These are phyloP conservation scores for Polypterus bichir DNA, from an alignment of 2,113 vertebrate species.

Conservation along the genomic window DNA sequence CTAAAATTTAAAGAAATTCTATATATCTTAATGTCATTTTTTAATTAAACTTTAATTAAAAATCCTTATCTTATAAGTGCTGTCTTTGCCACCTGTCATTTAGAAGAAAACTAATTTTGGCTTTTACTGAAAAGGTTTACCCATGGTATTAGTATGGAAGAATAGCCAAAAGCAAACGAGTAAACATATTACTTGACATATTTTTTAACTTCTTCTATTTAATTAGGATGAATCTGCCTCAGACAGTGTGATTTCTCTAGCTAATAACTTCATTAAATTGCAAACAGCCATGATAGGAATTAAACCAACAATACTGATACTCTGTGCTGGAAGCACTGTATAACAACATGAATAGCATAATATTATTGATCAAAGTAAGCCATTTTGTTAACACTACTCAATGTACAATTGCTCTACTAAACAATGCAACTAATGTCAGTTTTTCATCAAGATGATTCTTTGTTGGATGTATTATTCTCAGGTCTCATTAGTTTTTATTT, in stretches of 20 bases:
- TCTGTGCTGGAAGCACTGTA: too few relatives aligned
- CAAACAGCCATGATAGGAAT: slow-evolving; percentile 3
- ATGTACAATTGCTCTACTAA: too few relatives aligned
- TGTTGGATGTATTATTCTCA: too few relatives aligned
- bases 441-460: too few relatives aligned
- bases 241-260: slow-evolving; percentile 12
- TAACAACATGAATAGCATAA: too few relatives aligned
- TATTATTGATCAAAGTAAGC: too few relatives aligned
- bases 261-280: slow-evolving; percentile 9
- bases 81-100: slow-evolving; percentile 26
- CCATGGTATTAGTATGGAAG: slow-evolving; percentile 21
- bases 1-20: too few relatives aligned
- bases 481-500: too few relatives aligned
- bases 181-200: slow-evolving; percentile 13
- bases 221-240: slow-evolving; percentile 11
- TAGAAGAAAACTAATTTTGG: slow-evolving; percentile 15
- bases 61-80: slow-evolving; percentile 25
- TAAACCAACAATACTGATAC: background rate
- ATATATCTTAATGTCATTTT: background rate
- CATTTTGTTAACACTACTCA: too few relatives aligned
- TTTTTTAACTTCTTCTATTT: slow-evolving; percentile 18
- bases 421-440: too few relatives aligned
- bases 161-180: slow-evolving; percentile 22
- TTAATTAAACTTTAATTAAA: slow-evolving; percentile 30
- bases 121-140: slow-evolving; percentile 27